These are phyloP conservation scores for Cistogaster globosa DNA, from an alignment of 2,888 invertebrate genomes.

Conservation along the genomic window DNA sequence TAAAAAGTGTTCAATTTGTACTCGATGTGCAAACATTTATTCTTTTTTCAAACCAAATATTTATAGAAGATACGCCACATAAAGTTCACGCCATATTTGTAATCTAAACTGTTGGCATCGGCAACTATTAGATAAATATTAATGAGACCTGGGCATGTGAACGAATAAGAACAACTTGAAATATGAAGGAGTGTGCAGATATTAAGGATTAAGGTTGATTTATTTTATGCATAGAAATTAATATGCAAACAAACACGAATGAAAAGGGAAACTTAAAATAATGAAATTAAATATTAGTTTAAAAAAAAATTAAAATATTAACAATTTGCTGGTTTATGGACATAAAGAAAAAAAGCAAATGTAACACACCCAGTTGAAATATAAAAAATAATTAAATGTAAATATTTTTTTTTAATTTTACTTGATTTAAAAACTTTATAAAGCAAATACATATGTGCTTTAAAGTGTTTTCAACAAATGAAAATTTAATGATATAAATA, in stretches of 20 bases:
- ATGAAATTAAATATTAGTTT: conserved; percentile 5
- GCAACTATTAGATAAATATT: conserved; percentile 1
- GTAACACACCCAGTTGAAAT: neutral
- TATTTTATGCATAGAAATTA: conserved; percentile 17
- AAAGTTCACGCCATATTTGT: neutral
- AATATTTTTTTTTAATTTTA: too few species aligned
- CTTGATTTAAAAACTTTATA: too few species aligned
- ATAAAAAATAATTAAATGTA: too few species aligned
- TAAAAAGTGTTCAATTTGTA: neutral
- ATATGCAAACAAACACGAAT: conserved; percentile 29
- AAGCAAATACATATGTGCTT: too few species aligned
- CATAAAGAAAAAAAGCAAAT: neutral
- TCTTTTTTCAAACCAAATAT: neutral
- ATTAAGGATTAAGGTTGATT: conserved; percentile 1
- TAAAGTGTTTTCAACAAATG: too few species aligned
- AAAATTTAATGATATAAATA: too few species aligned
- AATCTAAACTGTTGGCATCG: neutral
- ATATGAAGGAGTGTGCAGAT: neutral
- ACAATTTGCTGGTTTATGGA: neutral
- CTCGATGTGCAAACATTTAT: too few species aligned
- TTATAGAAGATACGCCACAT: neutral
- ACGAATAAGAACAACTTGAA: neutral
- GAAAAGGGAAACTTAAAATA: neutral
- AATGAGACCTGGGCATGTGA: conserved; percentile 7
- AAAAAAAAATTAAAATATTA: neutral